Percentiles rank a stretch among this genome's conserved stretches.
These are phyloP conservation scores for Caenorhabditis wallacei DNA, from an alignment of 2,888 invertebrate species.

Conservation along the genomic window DNA sequence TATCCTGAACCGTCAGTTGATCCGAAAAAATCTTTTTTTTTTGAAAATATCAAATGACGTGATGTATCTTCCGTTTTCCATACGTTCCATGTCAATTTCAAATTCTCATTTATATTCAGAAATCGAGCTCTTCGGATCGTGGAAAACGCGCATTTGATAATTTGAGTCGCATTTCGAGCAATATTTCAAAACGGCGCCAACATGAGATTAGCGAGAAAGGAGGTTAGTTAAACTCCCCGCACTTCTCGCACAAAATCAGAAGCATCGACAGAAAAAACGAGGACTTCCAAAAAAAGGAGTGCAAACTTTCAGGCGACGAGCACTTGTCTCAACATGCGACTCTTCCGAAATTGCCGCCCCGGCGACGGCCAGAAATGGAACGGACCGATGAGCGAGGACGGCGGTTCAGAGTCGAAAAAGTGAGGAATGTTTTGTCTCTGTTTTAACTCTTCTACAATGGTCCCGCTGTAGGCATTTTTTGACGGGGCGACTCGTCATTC, in stretches of 20 bases:
- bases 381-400: constrained; percentile 48
- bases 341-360: constrained; percentile 57
- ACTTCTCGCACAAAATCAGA: background rate
- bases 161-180: constrained; percentile 57
- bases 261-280: background rate
- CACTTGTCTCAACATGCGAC: constrained; percentile 51
- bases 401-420: constrained; percentile 52
- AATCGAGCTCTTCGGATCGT: constrained; percentile 42
- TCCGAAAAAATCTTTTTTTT: background rate
- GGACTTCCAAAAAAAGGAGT: constrained; percentile 1
- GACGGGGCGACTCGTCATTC: constrained; percentile 28
- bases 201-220: constrained; percentile 42
- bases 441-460: background rate
- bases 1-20: background rate
- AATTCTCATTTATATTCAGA: constrained; percentile 32
- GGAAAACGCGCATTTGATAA: constrained; percentile 53
- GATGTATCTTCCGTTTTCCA: constrained; percentile 1
- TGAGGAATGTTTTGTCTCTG: constrained; percentile 30
- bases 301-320: constrained; percentile 40
- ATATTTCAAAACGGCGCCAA: constrained; percentile 44
- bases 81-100: constrained; percentile 1
- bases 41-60: constrained; percentile 26
- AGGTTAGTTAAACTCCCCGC: constrained; percentile 27
- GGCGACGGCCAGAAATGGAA: constrained; percentile 26
- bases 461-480: constrained; percentile 1